Percentiles rank a stretch among this genome's conserved stretches.
phyloP scores from a whole-genome alignment of 2,113 vertebrate species.

The Catharus fuscescens region DNA sequence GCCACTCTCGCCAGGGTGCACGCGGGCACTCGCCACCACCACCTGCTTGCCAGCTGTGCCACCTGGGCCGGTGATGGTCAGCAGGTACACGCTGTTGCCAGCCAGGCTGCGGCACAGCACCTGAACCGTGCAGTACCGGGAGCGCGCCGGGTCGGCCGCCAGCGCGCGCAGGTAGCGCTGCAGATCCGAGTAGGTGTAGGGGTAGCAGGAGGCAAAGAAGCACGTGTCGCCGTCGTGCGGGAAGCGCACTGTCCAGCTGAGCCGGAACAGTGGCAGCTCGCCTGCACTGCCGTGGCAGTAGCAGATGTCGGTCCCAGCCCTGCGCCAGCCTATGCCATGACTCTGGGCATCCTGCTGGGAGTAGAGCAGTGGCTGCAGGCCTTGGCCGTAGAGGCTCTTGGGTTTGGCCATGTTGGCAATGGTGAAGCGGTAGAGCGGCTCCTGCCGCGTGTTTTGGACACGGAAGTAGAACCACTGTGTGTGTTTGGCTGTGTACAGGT shows the following conservation, averaged over 20 bases:
- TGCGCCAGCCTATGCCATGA: conserved; percentile 80
- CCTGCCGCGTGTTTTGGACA: conserved; percentile 85
- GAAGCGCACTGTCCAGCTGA: conserved; percentile 88
- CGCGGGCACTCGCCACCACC: conserved; percentile 87
- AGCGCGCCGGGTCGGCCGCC: conserved; percentile 69
- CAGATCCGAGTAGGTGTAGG: conserved; percentile 90
- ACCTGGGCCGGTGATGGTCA: conserved; percentile 81
- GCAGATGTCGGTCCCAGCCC: conserved; percentile 75
- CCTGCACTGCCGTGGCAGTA: conserved; percentile 76
- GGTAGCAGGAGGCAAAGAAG: conserved; percentile 91
- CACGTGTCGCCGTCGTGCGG: conserved; percentile 85
- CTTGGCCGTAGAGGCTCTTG: conserved; percentile 85
- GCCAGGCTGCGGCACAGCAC: conserved; percentile 88
- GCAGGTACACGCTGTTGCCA: conserved; percentile 83
- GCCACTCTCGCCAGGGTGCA: conserved; percentile 88
- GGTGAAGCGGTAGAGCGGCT: conserved; percentile 85
- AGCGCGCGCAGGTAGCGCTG: conserved; percentile 79
- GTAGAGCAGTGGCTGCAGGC: conserved; percentile 88
- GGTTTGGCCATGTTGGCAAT: conserved; percentile 90
- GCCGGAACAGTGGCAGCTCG: conserved; percentile 70
- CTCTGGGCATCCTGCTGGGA: conserved; percentile 81
- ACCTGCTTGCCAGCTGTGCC: conserved; percentile 70
- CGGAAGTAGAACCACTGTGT: conserved; percentile 97
- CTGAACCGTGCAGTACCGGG: conserved; percentile 79
- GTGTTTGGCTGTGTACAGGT: conserved; percentile 90